Evolutionary conservation across 2,888 invertebrate genomes (phyloP).

Genomic region (Calliphora vomitoria): DNA sequence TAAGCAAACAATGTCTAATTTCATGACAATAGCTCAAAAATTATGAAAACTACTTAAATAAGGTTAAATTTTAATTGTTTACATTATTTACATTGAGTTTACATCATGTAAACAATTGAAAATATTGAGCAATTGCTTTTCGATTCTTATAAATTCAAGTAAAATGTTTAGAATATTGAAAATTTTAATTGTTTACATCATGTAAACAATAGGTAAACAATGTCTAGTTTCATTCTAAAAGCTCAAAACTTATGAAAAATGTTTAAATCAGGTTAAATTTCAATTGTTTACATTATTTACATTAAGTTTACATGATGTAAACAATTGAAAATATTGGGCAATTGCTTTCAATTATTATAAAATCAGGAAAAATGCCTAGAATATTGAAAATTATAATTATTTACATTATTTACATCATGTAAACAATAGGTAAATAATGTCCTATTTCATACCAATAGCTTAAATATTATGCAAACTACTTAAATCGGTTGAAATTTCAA

Average conservation of each 20-base stretch:
- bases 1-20: neutral
- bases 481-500: too few relatives aligned
- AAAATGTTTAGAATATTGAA: neutral
- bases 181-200: neutral
- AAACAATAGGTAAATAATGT: neutral
- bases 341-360: neutral
- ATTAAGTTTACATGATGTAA: neutral
- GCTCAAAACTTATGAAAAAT: neutral
- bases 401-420: neutral
- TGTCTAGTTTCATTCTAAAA: neutral
- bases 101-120: slow-evolving; percentile 2
- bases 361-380: neutral
- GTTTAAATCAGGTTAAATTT: too few relatives aligned
- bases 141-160: neutral
- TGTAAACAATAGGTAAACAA: neutral
- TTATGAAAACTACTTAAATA: neutral
- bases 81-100: neutral
- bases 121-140: neutral
- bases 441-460: too few relatives aligned
- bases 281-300: neutral
- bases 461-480: too few relatives aligned
- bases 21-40: too few relatives aligned
- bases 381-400: neutral
- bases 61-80: neutral
- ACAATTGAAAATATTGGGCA: neutral